phyloP scores from a whole-genome alignment of 2,113 vertebrate genomes.

The Myrmecophaga tridactyla region DNA sequence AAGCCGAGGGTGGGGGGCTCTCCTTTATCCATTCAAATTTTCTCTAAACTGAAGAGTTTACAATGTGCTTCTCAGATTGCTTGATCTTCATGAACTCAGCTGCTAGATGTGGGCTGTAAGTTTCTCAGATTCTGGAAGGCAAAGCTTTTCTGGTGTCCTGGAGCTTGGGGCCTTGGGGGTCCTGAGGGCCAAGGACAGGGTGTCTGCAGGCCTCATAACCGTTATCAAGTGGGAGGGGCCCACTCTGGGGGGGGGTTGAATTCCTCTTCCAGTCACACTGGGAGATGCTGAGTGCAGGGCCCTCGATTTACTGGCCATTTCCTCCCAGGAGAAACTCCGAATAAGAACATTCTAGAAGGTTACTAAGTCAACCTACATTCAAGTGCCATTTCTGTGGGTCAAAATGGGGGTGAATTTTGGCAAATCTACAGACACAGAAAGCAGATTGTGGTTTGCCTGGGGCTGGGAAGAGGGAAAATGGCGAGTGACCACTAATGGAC shows the following conservation, averaged over 20 bases:
- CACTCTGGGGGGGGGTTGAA: neutral
- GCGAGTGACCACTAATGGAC: too few relatives aligned
- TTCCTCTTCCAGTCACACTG: neutral
- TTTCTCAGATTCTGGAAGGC: neutral
- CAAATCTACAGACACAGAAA: neutral
- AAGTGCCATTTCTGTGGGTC: neutral
- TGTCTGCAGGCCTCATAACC: neutral
- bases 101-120: accelerated
- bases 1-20: accelerated
- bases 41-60: neutral
- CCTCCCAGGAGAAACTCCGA: neutral
- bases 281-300: too few relatives aligned
- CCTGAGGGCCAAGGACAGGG: neutral
- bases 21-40: neutral
- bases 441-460: neutral
- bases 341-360: neutral
- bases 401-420: neutral
- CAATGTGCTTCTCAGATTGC: neutral
- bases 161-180: neutral
- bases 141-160: neutral
- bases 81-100: neutral
- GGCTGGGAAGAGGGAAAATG: neutral
- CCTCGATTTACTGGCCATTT: neutral
- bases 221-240: neutral
- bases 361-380: neutral